phyloP scores from a whole-genome alignment of 2,888 invertebrate species.

The Drosophila planitibia region DNA sequence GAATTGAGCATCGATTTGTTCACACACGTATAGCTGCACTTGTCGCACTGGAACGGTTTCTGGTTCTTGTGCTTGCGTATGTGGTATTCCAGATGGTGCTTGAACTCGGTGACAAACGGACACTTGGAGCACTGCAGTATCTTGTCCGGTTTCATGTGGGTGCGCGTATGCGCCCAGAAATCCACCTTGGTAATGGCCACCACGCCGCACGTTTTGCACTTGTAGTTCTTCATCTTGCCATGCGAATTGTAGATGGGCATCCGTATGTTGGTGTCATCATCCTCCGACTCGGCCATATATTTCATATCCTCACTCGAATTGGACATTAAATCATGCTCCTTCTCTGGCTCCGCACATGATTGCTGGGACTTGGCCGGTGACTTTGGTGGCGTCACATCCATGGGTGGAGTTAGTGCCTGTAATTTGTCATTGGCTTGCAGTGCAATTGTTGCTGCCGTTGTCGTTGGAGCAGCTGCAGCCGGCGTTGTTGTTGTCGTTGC shows the following conservation, averaged over 20 bases:
- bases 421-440: slow-evolving; percentile 67
- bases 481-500: slow-evolving; percentile 20
- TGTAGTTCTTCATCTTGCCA: slow-evolving; percentile 94
- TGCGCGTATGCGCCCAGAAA: slow-evolving; percentile 96
- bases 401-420: slow-evolving; percentile 84
- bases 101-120: slow-evolving; percentile 99
- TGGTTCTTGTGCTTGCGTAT: slow-evolving; percentile 96
- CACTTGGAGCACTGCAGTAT: slow-evolving; percentile 95
- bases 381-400: slow-evolving; percentile 85
- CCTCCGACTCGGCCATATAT: slow-evolving; percentile 82
- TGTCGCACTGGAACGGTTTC: slow-evolving; percentile 97
- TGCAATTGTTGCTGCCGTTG: slow-evolving; percentile 15
- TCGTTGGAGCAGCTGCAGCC: slow-evolving; percentile 17
- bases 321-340: slow-evolving; percentile 82
- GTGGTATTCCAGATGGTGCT: slow-evolving; percentile 99
- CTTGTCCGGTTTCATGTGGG: slow-evolving; percentile 97
- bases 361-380: slow-evolving; percentile 81
- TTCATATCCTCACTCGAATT: slow-evolving; percentile 85
- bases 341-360: slow-evolving; percentile 65
- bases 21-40: slow-evolving; percentile 96
- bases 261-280: slow-evolving; percentile 85
- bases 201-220: slow-evolving; percentile 96
- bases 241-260: slow-evolving; percentile 87
- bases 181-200: slow-evolving; percentile 94
- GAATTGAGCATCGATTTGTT: slow-evolving; percentile 99